phyloP scores from a whole-genome alignment of 2,888 invertebrate species.

The Sarcophaga carnaria region DNA sequence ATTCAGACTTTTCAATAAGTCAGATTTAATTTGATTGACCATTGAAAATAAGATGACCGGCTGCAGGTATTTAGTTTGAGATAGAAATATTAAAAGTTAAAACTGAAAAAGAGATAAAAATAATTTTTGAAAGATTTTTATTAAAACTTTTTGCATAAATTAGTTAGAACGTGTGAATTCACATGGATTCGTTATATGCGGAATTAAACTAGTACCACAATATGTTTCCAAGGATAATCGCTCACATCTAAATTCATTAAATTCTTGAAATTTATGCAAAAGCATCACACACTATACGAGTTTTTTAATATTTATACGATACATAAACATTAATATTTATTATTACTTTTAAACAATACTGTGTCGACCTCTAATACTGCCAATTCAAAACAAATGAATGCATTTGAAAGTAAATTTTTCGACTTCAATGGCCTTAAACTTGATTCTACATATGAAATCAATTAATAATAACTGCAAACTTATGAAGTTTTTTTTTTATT shows the following conservation, averaged over 20 bases:
- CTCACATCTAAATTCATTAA: not conserved
- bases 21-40: too few relatives aligned
- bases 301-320: not conserved
- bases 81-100: too few relatives aligned
- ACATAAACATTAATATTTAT: not conserved
- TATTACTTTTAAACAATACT: too few relatives aligned
- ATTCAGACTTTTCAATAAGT: too few relatives aligned
- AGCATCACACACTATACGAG: not conserved
- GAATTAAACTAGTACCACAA: too few relatives aligned
- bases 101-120: too few relatives aligned
- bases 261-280: not conserved
- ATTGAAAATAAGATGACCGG: too few relatives aligned
- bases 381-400: not conserved
- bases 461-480: not conserved
- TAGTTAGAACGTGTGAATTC: not conserved
- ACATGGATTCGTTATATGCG: not conserved
- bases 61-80: too few relatives aligned
- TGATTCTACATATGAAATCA: not conserved
- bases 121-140: not conserved
- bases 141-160: not conserved
- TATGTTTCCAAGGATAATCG: not conserved
- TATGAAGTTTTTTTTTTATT: too few relatives aligned
- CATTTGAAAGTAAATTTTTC: too few relatives aligned
- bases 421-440: not conserved
- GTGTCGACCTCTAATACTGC: too few relatives aligned